Conservation (phyloP, 35 echinoderm and acorn worm species). For the Eucidaris tribuloides region DNA sequence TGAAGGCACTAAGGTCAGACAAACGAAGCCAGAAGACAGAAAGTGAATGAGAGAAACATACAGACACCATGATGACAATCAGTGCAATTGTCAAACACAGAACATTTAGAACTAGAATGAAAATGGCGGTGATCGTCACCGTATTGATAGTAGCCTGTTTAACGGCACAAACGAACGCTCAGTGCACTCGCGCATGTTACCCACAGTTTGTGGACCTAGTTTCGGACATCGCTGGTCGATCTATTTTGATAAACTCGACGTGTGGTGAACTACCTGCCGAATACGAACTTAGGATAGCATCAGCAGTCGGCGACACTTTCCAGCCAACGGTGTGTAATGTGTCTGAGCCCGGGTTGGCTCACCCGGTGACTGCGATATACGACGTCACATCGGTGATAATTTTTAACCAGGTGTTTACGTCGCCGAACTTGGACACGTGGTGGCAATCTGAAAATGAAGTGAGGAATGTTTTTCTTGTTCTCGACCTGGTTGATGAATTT, state of each 20-base stretch:
- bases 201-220: slow-evolving; percentile 72
- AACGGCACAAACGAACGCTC: no score
- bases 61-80: no score
- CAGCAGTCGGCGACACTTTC: neutral
- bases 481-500: slow-evolving; percentile 59
- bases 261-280: slow-evolving; percentile 61
- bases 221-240: slow-evolving; percentile 20
- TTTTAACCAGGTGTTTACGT: neutral
- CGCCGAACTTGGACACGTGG: slow-evolving; percentile 65
- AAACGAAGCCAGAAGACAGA: no score
- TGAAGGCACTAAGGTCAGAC: no score
- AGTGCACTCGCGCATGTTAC: slow-evolving; percentile 69
- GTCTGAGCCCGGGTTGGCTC: slow-evolving; percentile 29
- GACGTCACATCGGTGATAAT: slow-evolving; percentile 19
- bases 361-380: slow-evolving; percentile 25
- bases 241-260: slow-evolving; percentile 61
- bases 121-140: no score
- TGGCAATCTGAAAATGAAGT: slow-evolving; percentile 78
- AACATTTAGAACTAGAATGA: no score
- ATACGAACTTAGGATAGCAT: slow-evolving; percentile 12
- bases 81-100: no score
- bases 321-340: slow-evolving; percentile 42
- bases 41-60: no score
- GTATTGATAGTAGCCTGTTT: no score
- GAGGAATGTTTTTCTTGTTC: slow-evolving; percentile 26